These are phyloP conservation scores for Mycogona germanica DNA, from an alignment of 2,888 invertebrate species.

Conservation along the genomic window DNA sequence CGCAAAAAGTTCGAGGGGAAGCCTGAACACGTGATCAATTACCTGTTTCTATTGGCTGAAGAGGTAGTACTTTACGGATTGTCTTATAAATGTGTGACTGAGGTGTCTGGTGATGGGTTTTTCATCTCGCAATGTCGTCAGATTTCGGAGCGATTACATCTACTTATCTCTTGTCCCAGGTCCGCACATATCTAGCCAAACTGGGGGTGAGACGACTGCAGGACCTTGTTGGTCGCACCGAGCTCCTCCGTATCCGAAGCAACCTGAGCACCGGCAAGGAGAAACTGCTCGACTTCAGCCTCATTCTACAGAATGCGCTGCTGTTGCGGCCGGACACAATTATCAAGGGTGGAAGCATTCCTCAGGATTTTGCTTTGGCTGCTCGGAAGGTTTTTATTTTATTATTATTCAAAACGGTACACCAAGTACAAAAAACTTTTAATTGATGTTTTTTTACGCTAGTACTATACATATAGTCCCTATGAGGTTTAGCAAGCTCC, in stretches of 20 bases:
- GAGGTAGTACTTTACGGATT: constrained; percentile 48
- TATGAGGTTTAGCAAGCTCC: background rate
- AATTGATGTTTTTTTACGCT: too few relatives aligned
- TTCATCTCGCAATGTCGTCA: background rate
- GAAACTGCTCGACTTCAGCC: constrained; percentile 64
- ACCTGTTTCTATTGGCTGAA: constrained; percentile 93
- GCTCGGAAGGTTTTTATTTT: constrained; percentile 29
- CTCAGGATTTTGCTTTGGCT: constrained; percentile 46
- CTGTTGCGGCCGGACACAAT: constrained; percentile 81
- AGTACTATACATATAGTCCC: too few relatives aligned
- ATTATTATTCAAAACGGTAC: background rate
- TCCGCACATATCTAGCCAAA: constrained; percentile 79
- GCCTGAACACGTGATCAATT: constrained; percentile 96
- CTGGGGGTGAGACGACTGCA: constrained; percentile 79
- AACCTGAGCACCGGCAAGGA: constrained; percentile 68
- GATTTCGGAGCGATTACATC: background rate
- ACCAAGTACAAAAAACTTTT: too few relatives aligned
- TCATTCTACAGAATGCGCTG: constrained; percentile 76
- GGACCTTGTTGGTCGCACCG: constrained; percentile 84
- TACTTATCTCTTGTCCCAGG: constrained; percentile 38
- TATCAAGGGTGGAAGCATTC: constrained; percentile 75
- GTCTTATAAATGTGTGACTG: background rate
- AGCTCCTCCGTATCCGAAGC: constrained; percentile 59
- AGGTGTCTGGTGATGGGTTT: background rate
- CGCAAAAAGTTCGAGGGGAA: constrained; percentile 94